Base-by-base conservation (phyloP, 2,113 vertebrate species). In the Cyanistes caeruleus region DNA sequence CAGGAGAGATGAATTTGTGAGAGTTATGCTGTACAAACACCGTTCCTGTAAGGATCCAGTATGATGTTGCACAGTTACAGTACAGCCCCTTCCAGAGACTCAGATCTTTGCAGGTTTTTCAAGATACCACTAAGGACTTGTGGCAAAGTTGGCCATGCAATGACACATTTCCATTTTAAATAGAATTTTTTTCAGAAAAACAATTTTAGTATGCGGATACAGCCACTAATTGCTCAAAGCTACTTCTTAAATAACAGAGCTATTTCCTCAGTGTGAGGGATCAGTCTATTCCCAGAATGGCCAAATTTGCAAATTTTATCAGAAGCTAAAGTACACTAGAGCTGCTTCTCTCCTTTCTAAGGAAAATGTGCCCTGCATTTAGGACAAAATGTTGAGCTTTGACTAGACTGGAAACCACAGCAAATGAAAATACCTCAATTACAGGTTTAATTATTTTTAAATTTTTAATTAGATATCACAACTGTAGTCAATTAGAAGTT, bases 131-230 rank as follows among this genome's bases (percentile, higher is more conserved):
- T 55, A 30, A 51, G 21, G 62, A 85, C 27, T 53, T 51, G 24
- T 35, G 43, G 48, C 64, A 84, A 67, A 87, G 56, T 35, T 74
- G 24, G 41, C 44, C 58, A 19, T 19, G n/a, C 27, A 91, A 53
- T 70, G 62, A 87, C 60, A 78, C 22, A 70, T 78, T 93, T 96
- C 48, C 86, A 84, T 91, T 88, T 93, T 55, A 95, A 93, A 77
- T 21, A 94, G 73, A 77, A 93, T 55, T 9, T 7, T 70, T 74
- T 77, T 17, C 37, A 74, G 65, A 48, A 72, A 81, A 93, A 39
- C 22, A 84, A 58, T 78, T 74, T 93, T 89, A 78, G 14, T 56
- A 78, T 84, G 73, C 80, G 78, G 93, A 92, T 52, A 55, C 21
- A 84, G 60, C 33, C 37, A 58, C 60, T 87, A 87, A 89, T 78